phyloP scores from a whole-genome alignment of 30 jellyfish, hydroid and myxozoan species.

The Sanderia malayensis region DNA sequence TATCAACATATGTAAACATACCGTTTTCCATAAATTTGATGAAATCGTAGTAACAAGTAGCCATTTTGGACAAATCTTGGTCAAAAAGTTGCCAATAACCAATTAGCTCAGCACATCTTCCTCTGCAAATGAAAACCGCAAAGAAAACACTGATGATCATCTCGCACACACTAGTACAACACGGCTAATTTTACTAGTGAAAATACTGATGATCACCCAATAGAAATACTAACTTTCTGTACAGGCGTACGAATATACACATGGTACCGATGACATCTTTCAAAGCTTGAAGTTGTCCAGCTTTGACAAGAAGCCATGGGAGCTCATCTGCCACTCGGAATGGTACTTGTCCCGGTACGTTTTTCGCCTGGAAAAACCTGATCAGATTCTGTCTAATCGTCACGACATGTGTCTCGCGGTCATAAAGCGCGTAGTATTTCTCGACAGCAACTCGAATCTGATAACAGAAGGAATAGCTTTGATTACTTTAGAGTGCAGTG shows the following conservation, averaged over 20 bases:
- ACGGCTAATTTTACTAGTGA: no score
- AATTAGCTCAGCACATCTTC: conserved; percentile 62
- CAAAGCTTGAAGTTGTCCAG: conserved; percentile 49
- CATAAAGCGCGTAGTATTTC: conserved; percentile 12
- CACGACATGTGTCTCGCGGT: background rate
- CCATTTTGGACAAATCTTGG: conserved; percentile 51
- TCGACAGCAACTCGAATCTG: conserved; percentile 54
- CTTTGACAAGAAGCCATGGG: conserved; percentile 77
- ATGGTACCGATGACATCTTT: conserved; percentile 39
- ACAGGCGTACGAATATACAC: conserved; percentile 60
- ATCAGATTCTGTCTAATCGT: conserved; percentile 30
- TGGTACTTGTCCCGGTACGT: conserved; percentile 61
- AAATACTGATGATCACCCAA: no score
- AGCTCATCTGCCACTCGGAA: conserved; percentile 88
- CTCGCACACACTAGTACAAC: no score
- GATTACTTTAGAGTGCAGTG: no score
- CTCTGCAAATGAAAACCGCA: conserved; percentile 54
- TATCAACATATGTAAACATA: conserved; percentile 5
- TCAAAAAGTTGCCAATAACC: conserved; percentile 78
- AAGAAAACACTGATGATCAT: background rate
- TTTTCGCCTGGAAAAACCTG: conserved; percentile 32
- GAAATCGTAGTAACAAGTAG: conserved; percentile 44
- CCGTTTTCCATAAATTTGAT: conserved; percentile 63
- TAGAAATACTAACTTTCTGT: conserved; percentile 70
- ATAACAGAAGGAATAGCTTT: no score